Conservation (phyloP, 2,113 vertebrate species). For the Trichechus manatus region DNA sequence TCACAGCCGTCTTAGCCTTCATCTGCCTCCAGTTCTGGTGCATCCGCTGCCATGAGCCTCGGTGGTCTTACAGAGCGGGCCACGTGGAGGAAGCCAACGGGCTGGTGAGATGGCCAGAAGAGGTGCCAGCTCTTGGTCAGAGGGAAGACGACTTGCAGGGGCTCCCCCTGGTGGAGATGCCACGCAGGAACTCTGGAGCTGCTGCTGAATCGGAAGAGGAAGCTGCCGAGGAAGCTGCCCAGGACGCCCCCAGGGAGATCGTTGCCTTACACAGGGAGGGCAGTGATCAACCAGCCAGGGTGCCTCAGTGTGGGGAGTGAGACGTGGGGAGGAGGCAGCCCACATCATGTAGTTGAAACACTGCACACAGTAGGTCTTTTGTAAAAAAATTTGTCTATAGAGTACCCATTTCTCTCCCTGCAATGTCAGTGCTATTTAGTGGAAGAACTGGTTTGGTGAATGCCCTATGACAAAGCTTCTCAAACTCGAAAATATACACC, state of each 20-base stretch:
- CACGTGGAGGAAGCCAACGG: slow-evolving; percentile 72
- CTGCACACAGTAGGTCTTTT: neutral
- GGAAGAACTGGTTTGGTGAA: neutral
- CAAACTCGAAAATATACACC: neutral
- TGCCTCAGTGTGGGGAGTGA: slow-evolving; percentile 63
- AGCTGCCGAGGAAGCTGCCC: neutral
- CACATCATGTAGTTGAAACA: neutral
- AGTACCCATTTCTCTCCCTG: neutral
- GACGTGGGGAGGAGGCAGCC: neutral
- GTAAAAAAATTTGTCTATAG: slow-evolving; percentile 34
- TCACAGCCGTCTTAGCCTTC: slow-evolving; percentile 84
- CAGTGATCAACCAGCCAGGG: slow-evolving; percentile 58
- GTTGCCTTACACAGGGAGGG: slow-evolving; percentile 71
- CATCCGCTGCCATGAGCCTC: slow-evolving; percentile 76
- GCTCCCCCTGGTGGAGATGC: slow-evolving; percentile 85
- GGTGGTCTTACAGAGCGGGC: slow-evolving; percentile 67
- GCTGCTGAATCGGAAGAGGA: neutral
- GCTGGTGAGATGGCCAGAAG: slow-evolving; percentile 79
- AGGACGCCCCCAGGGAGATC: neutral
- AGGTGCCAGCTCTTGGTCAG: slow-evolving; percentile 15
- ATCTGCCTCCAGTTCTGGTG: slow-evolving; percentile 89
- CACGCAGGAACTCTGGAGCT: slow-evolving; percentile 76
- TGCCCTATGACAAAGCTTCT: neutral
- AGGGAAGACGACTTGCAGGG: slow-evolving; percentile 84
- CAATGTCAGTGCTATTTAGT: neutral